Conservation (phyloP, 2,797 vertebrate genomes). For the Lophotriccus pileatus region DNA sequence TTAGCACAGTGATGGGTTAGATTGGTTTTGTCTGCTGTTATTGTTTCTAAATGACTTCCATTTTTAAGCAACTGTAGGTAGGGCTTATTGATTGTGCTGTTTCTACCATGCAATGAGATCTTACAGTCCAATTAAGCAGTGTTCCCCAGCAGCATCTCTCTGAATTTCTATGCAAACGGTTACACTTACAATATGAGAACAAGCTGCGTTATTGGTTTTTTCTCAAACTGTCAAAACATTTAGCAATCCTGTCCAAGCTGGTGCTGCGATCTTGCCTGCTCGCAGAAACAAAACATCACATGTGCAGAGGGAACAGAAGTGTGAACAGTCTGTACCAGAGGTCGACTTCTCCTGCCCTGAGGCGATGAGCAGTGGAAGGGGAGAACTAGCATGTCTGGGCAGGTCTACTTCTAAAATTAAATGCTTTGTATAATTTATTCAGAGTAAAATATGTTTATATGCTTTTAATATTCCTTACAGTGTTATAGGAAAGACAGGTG, state of each 20-base stretch:
- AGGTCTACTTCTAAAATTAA: not conserved
- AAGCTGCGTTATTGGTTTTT: not conserved
- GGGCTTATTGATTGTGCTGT: not conserved
- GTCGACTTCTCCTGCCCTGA: not conserved
- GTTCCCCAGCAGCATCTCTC: not conserved
- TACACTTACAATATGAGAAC: not conserved
- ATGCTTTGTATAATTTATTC: not conserved
- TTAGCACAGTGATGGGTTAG: not conserved
- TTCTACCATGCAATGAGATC: not conserved
- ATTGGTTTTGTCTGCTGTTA: not conserved
- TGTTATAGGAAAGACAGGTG: not conserved
- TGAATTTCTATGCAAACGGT: not conserved
- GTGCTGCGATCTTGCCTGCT: not conserved
- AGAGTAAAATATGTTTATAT: not conserved
- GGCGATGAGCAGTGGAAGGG: accelerated
- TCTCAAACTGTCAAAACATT: conserved; percentile 13
- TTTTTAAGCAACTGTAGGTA: not conserved
- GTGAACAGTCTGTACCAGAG: not conserved
- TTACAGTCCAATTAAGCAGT: not conserved
- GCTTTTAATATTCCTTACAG: not conserved
- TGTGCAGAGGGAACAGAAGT: not conserved
- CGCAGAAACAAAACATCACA: not conserved
- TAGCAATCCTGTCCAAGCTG: not conserved
- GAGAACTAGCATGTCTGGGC: not conserved
- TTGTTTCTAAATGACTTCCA: not conserved